Base-by-base conservation (phyloP, 2,797 vertebrate genomes). In the Melopsittacus undulatus region DNA sequence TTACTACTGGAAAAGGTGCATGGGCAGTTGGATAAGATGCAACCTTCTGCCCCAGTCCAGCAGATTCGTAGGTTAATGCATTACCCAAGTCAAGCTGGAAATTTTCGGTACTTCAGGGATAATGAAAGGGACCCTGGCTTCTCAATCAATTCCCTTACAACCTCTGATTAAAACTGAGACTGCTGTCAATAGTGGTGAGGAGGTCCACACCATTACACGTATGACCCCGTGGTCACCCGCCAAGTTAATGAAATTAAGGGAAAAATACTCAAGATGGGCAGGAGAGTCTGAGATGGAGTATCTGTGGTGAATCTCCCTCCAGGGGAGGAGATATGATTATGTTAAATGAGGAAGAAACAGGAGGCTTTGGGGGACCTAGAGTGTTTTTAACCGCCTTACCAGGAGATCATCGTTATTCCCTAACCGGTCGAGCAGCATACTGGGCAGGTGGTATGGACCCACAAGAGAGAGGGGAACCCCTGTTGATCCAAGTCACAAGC, bases 351-450 rank as follows among this genome's bases (percentile, higher is more conserved):
- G n/a, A 57, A 34, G n/a, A 34, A 57, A 34, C 21, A 57, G 56
- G n/a, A 34, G n/a, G n/a, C 24, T 57, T 34, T 16, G 21, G n/a
- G 21, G 56, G n/a, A 57, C 13, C 13, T 57, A n/a, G 21, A 57
- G 21, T 34, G 13, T 34, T 57, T 57, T 34, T 57, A 57, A 57
- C 54, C 21, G 34, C 32, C 54, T 57, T 57, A 34, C 21, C n/a
- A 57, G n/a, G 21, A 34, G n/a, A 23, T 57, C 21, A 23, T 57
- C n/a, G 16, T 34, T 57, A 34, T 57, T 57, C n/a, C n/a, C n/a
- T 57, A 34, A 57, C 13, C 3, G 2, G 54, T 34, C 1, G 2
- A 57, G n/a, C n/a, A 34, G 54, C 3, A 1, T 57, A 34, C 54
- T 34, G n/a, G 21, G 13, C n/a, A 57, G n/a, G n/a, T 10, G 22